These are phyloP conservation scores for Leucosticte australis DNA, from an alignment of 2,113 vertebrate genomes.

Conservation along the genomic window DNA sequence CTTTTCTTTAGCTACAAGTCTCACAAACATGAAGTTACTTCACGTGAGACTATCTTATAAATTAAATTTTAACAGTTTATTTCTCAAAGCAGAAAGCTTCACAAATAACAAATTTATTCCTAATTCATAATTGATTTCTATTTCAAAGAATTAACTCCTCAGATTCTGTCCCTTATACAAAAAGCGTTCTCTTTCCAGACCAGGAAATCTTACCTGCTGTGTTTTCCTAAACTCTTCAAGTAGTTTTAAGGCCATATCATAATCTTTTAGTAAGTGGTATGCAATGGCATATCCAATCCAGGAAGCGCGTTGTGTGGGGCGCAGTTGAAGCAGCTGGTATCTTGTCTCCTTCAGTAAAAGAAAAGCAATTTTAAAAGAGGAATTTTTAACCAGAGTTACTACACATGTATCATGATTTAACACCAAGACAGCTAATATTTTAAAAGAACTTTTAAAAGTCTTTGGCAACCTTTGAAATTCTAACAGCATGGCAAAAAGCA, in stretches of 20 bases:
- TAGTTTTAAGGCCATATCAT: slow-evolving; percentile 80
- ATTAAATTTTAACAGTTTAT: neutral
- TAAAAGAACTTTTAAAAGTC: neutral
- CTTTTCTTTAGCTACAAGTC: neutral
- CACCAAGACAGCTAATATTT: neutral
- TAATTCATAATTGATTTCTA: neutral
- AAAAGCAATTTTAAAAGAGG: neutral
- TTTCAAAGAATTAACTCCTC: neutral
- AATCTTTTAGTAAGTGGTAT: slow-evolving; percentile 80
- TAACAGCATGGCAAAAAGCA: neutral
- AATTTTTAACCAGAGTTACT: neutral
- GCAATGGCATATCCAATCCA: slow-evolving; percentile 83
- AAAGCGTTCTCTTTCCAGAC: neutral
- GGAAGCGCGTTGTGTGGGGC: slow-evolving; percentile 77
- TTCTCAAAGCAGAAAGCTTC: neutral
- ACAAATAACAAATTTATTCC: neutral
- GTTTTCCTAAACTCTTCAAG: slow-evolving; percentile 83
- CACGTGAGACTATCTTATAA: neutral
- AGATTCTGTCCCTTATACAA: neutral
- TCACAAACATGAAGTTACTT: neutral
- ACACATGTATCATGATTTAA: neutral
- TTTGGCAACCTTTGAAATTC: neutral
- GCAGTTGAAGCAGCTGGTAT: slow-evolving; percentile 78
- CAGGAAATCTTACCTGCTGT: slow-evolving; percentile 72
- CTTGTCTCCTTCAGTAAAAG: slow-evolving; percentile 73